Base-by-base conservation (phyloP, 2,888 invertebrate genomes). In the Temnothorax unifasciatus region DNA sequence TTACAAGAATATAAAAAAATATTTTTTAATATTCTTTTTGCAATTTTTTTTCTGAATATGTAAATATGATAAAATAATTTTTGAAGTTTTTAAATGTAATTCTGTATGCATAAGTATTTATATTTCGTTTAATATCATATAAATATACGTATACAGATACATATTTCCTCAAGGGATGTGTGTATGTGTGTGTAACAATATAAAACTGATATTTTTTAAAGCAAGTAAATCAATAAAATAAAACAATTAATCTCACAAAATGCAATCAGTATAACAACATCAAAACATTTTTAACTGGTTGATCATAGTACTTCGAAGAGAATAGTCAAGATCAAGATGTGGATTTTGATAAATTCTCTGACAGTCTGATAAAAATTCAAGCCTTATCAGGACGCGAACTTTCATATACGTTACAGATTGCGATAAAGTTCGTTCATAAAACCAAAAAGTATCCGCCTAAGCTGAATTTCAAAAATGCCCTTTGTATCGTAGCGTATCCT, bases 401-500 rank as follows among this genome's bases (percentile, higher is more conserved):
- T 57, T 79, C 34, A 21, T 18, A 69, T 34, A 44, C 34, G 57
- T 41, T 57, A 79, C 38, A 57, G n/a, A n/a, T 25, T 15, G 73
- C 71, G 47, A 25, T 71, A 79, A 73, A 81, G 34, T 81, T 59
- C 18, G 59, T 73, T 41, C 79, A 47, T 73, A 81, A 81, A 81
- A 81, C 25, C 47, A 18, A 47, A 47, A 21, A 71, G 38, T 59
- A 59, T 59, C 21, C 29, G 79, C 25, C 21, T 61, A 38, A 71
- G 47, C 38, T 18, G 25, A 61, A 47, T 73, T 71, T 73, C 38
- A 38, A 81, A 81, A 81, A 81, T 47, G 13, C 18, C 21, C 9
- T 44, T 47, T 71, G n/a, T 34, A 25, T 69, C 38, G 44, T 9
- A 44, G 68, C 34, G 38, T 25, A 13, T 81, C 47, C 47, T 52